phyloP scores from a whole-genome alignment of 2,888 invertebrate species.

The Oeneis ivallda region DNA sequence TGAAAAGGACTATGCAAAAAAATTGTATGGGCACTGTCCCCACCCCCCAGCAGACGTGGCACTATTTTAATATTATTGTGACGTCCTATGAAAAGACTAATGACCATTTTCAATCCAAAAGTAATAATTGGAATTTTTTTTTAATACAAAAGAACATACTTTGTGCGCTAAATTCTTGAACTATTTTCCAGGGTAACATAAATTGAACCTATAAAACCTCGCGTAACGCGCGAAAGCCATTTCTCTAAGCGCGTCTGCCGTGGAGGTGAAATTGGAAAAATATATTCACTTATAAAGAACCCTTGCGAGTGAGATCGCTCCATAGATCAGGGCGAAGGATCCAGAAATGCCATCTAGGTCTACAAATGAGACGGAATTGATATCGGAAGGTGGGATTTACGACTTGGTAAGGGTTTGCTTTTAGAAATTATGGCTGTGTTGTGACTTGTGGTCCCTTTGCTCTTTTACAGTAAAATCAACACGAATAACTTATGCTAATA shows the following conservation, averaged over 20 bases:
- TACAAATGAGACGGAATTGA: constrained; percentile 60
- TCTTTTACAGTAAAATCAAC: constrained; percentile 9
- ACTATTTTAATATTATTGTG: no score
- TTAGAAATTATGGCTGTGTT: not conserved
- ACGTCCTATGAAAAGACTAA: no score
- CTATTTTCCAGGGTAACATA: constrained; percentile 25
- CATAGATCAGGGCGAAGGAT: constrained; percentile 54
- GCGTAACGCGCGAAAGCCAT: constrained; percentile 41
- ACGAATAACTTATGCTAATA: constrained; percentile 4
- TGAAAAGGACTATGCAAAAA: no score
- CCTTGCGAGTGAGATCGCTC: constrained; percentile 48
- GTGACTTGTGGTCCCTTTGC: not conserved
- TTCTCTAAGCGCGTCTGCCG: constrained; percentile 41
- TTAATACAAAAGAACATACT: not conserved
- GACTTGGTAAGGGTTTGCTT: not conserved
- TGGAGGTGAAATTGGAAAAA: constrained; percentile 47
- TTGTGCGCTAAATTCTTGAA: constrained; percentile 2
- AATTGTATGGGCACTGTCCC: no score
- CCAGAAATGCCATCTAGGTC: constrained; percentile 30
- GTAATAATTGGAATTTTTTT: no score
- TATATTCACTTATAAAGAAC: constrained; percentile 59
- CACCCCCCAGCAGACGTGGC: no score
- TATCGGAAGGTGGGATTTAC: constrained; percentile 16
- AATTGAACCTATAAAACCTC: constrained; percentile 33
- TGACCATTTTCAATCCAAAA: no score